phyloP scores from a whole-genome alignment of 1,140 invertebrate genomes.

The Bradynema listronoti region DNA sequence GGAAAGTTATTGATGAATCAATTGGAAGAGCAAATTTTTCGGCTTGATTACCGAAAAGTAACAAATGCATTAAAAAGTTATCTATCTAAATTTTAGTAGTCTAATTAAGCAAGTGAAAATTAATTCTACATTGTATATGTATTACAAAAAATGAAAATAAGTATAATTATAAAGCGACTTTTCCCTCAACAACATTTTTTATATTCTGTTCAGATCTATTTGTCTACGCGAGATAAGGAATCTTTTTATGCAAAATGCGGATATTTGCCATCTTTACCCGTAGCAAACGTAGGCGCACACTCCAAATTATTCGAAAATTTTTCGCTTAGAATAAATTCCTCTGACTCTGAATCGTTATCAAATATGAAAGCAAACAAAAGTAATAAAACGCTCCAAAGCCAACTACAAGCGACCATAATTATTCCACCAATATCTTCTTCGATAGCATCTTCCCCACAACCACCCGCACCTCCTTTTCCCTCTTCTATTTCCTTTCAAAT shows the following conservation, averaged over 20 bases:
- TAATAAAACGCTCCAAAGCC: no score
- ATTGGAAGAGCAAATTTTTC: slow-evolving; percentile 9
- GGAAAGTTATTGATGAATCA: slow-evolving; percentile 10
- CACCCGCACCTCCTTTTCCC: slow-evolving; percentile 3
- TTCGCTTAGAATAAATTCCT: neutral
- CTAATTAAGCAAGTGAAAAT: no score
- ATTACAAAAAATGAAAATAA: no score
- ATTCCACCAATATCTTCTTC: neutral
- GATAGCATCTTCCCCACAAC: neutral
- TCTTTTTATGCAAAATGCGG: slow-evolving; percentile 19
- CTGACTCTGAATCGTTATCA: neutral
- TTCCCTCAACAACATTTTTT: no score
- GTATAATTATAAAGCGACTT: no score
- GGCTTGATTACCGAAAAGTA: slow-evolving; percentile 10
- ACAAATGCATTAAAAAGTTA: no score
- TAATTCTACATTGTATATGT: no score
- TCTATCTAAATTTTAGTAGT: no score
- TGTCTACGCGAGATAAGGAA: slow-evolving; percentile 26
- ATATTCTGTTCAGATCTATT: slow-evolving; percentile 24
- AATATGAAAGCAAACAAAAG: neutral
- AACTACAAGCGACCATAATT: neutral
- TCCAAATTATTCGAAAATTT: slow-evolving; percentile 11
- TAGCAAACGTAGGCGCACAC: slow-evolving; percentile 12
- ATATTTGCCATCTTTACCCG: slow-evolving; percentile 10
- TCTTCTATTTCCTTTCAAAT: slow-evolving; percentile 6